Base-by-base conservation (phyloP, 2,888 invertebrate genomes). In the Lagria hirta region DNA sequence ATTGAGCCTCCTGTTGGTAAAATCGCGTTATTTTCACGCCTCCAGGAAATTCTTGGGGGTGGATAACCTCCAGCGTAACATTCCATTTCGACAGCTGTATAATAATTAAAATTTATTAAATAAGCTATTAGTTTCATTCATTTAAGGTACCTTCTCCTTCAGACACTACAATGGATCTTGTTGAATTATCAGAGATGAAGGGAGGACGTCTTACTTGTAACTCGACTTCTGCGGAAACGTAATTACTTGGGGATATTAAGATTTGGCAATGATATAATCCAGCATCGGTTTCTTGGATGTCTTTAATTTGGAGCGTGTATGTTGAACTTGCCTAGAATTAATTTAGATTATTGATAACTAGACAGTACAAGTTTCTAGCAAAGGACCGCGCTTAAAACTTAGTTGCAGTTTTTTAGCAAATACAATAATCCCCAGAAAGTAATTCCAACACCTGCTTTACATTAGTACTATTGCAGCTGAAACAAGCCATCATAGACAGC, bases 211-310 rank as follows among this genome's bases (percentile, higher is more conserved):
- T 77, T 1, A 94, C 93, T 58, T 88, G 84, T 0, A 94, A 73
- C 58, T 88, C 85, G 2, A 93, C 93, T 64, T 88, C 84, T 0
- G 91, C 93, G 0, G 84, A 80, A 16, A 92, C 86, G 66, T 84
- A 83, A 69, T 84, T 90, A 51, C 78, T 86, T 0, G 88, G 75
- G 0, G 89, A 85, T 42, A 92, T 85, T 8, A 92, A 73, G 11
- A 94, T 86, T 67, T 92, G 90, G 61, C 94, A 94, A 52, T 86
- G 84, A 69, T 94, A 94, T 60, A 78, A 80, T 2, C 92, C 93
- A 0, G 92, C 89, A 64, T 94, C 94, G 0, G 90, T 92, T 70
- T 94, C 94, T 73, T 94, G 93, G 35, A 94, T 89, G 62, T 94
- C 93, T 71, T 90, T 92, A 10, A 93, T 84, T 83, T 91, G 86